Evolutionary conservation across 2,797 vertebrate genomes (phyloP).

Genomic region (Catostomus latipinnis): DNA sequence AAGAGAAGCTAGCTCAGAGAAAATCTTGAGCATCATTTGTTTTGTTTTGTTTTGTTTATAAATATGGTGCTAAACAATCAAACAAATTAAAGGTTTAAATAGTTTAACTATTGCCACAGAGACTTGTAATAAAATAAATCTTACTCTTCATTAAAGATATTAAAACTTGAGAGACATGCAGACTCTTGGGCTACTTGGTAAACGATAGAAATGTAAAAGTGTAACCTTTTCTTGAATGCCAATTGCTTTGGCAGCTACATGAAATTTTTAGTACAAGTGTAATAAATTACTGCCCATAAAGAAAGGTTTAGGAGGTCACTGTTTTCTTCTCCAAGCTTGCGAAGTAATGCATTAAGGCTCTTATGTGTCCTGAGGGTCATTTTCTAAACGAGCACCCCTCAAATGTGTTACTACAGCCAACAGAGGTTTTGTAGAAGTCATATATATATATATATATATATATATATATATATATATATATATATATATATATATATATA

Average conservation of each 20-base stretch:
- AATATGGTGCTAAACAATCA: too few relatives aligned
- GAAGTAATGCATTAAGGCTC: slow-evolving; percentile 27
- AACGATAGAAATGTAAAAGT: slow-evolving; percentile 1
- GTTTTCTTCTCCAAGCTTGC: background rate
- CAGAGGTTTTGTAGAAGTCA: slow-evolving; percentile 16
- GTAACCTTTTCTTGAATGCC: slow-evolving; percentile 28
- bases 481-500: too few relatives aligned
- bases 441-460: too few relatives aligned
- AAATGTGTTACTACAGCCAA: slow-evolving; percentile 18
- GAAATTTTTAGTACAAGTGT: slow-evolving; percentile 9
- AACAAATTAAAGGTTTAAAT: too few relatives aligned
- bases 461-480: too few relatives aligned
- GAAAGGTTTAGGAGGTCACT: slow-evolving; percentile 15
- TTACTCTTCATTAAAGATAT: slow-evolving; percentile 41
- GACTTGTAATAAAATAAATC: slow-evolving; percentile 19
- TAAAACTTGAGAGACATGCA: background rate
- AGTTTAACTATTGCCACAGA: background rate
- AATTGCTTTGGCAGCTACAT: background rate
- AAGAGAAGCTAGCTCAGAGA: too few relatives aligned
- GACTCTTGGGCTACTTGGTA: slow-evolving; percentile 17
- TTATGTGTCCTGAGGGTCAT: slow-evolving; percentile 26
- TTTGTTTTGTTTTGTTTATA: too few relatives aligned
- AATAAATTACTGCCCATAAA: slow-evolving; percentile 36
- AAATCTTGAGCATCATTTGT: too few relatives aligned
- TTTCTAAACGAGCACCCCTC: slow-evolving; percentile 6